phyloP scores from a whole-genome alignment of 2,113 vertebrate species.

The Ceratotherium simum region DNA sequence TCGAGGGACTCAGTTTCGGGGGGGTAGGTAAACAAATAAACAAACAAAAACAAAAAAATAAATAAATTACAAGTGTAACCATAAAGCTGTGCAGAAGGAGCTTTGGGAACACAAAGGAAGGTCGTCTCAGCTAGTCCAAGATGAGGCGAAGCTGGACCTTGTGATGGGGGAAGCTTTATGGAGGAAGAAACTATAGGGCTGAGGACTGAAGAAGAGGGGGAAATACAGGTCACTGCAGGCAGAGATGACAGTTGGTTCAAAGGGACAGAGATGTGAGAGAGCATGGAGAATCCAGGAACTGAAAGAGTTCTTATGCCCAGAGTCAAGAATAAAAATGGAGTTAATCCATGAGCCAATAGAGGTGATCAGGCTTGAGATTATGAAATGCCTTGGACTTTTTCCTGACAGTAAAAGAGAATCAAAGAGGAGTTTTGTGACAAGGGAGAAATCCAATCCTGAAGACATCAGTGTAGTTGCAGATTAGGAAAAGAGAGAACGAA shows the following conservation, averaged over 20 bases:
- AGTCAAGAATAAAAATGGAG: neutral
- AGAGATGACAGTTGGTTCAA: neutral
- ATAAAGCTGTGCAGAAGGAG: neutral
- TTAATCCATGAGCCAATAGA: neutral
- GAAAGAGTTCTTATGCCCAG: neutral
- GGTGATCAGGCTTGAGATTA: neutral
- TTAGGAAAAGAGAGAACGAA: neutral
- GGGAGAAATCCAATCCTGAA: neutral
- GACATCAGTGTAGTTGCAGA: neutral
- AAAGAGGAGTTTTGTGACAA: constrained; percentile 2
- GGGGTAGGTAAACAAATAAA: neutral
- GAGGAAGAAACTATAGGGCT: neutral
- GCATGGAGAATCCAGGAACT: neutral
- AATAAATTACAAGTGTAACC: constrained; percentile 14
- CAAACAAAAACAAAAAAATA: neutral
- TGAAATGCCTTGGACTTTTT: neutral
- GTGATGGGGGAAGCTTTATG: neutral
- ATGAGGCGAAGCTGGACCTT: neutral
- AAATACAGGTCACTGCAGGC: neutral
- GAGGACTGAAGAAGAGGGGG: neutral
- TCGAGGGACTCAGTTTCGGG: neutral
- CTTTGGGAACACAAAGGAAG: neutral
- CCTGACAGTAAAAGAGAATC: neutral
- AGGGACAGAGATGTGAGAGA: neutral
- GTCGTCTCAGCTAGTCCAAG: neutral